A percentile compares a stretch with the other conserved stretches of the same genome.
These are phyloP conservation scores for chimpanzee (Pan troglodytes) DNA, from an alignment of 2,113 vertebrate species.

Conservation along the genomic window NHGRI_mPanTro3-v2.1_pri NC_072406.2:97232001-97232500, in stretches of 20 bases:
- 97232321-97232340: slow-evolving; percentile 64
- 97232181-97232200: neutral
- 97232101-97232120: neutral
- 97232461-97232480: slow-evolving; percentile 13
- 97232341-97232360: slow-evolving; percentile 70
- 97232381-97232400: slow-evolving; percentile 47
- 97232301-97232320: slow-evolving; percentile 68
- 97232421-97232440: slow-evolving; percentile 49
- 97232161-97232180: neutral
- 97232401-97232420: slow-evolving; percentile 54
- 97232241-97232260: slow-evolving; percentile 61
- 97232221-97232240: slow-evolving; percentile 54
- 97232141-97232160: neutral
- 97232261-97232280: slow-evolving; percentile 72
- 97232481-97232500: slow-evolving; percentile 53
- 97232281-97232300: slow-evolving; percentile 66
- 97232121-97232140: neutral
- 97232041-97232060: neutral
- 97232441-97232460: slow-evolving; percentile 58
- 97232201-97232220: slow-evolving; percentile 55
- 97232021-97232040: neutral
- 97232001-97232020: neutral
- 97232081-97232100: neutral
- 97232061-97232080: neutral
- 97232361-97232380: slow-evolving; percentile 74